Evolutionary conservation across 2,888 invertebrate genomes (phyloP).

Genomic region (Acleris holmiana): DNA sequence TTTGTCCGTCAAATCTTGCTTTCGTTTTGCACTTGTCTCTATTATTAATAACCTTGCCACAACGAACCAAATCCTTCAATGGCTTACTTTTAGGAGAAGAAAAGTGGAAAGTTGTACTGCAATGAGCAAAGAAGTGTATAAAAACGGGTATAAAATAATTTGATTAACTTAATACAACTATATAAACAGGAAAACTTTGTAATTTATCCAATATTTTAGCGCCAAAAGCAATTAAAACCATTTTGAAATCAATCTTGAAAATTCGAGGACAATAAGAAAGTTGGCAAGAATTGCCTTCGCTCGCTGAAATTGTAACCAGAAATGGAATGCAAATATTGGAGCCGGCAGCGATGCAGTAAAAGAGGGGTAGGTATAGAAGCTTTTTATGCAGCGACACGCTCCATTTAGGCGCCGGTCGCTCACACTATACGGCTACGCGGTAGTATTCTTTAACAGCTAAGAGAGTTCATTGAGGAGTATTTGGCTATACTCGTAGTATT

Average conservation of each 20-base stretch:
- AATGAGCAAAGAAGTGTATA: no score
- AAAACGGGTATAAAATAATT: neutral
- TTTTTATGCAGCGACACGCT: slow-evolving; percentile 73
- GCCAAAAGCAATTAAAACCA: slow-evolving; percentile 26
- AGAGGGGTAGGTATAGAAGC: slow-evolving; percentile 51
- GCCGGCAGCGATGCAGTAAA: slow-evolving; percentile 60
- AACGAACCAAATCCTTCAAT: no score
- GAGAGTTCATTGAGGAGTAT: no score
- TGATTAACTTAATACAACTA: neutral
- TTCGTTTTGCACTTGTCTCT: no score
- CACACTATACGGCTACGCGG: slow-evolving; percentile 12
- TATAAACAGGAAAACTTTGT: no score
- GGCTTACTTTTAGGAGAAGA: no score
- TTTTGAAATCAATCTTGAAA: slow-evolving; percentile 51
- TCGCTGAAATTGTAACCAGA: slow-evolving; percentile 63
- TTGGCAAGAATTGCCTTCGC: slow-evolving; percentile 61
- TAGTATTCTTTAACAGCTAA: no score
- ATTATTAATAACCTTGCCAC: no score
- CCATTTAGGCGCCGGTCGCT: slow-evolving; percentile 47
- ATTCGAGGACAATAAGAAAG: slow-evolving; percentile 59
- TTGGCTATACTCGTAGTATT: no score
- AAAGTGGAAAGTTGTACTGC: no score
- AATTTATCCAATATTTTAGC: slow-evolving; percentile 5
- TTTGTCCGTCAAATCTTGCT: no score
- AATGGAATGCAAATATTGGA: slow-evolving; percentile 80